These are phyloP conservation scores for Ceryle rudis DNA, from an alignment of 2,797 vertebrate genomes.

Conservation along the genomic window DNA sequence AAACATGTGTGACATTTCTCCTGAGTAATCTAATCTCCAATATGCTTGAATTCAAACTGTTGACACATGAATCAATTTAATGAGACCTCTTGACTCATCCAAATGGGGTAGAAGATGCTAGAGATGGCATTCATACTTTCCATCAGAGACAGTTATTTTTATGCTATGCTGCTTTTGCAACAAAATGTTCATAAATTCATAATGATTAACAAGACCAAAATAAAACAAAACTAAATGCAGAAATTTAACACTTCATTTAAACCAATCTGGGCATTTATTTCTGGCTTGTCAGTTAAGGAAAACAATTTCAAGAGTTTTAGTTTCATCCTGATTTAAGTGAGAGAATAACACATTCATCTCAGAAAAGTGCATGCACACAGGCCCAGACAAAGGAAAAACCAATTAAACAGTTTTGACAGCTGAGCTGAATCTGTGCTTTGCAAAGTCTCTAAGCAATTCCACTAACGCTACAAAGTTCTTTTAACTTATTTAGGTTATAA, in stretches of 20 bases:
- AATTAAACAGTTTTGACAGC: not conserved
- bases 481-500: not conserved
- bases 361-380: not conserved
- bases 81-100: not conserved
- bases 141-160: not conserved
- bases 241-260: not conserved
- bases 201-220: not conserved
- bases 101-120: not conserved
- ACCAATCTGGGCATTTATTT: not conserved
- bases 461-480: not conserved
- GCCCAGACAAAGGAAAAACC: not conserved
- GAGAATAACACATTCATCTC: not conserved
- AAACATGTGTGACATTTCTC: not conserved
- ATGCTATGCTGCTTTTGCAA: not conserved
- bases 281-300: not conserved
- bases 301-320: not conserved
- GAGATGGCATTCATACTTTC: not conserved
- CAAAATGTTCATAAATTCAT: not conserved
- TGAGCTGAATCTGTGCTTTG: not conserved
- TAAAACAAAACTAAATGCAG: not conserved
- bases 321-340: not conserved
- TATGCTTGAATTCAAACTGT: not conserved
- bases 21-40: not conserved
- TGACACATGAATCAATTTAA: not conserved
- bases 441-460: slow-evolving; percentile 3